These are phyloP conservation scores for Pimephales promelas DNA, from an alignment of 2,113 vertebrate species.

Conservation along the genomic window DNA sequence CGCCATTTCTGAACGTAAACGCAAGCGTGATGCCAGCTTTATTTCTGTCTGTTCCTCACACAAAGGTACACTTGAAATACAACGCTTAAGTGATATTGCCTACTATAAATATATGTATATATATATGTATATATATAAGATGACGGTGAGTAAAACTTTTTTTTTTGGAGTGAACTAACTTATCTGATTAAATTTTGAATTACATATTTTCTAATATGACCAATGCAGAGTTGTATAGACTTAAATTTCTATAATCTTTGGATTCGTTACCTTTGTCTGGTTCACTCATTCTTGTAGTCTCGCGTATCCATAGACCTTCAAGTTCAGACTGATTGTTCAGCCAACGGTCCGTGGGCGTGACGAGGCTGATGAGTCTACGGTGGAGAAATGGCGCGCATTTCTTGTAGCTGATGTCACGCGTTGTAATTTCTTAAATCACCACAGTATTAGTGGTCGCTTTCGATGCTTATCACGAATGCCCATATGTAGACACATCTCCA, in stretches of 20 bases:
- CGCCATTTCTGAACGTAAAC: not conserved
- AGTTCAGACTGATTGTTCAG: no score
- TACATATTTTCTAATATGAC: not conserved
- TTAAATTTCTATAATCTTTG: not conserved
- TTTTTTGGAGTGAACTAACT: not conserved
- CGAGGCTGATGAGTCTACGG: no score
- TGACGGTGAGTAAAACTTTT: not conserved
- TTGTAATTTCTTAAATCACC: not conserved
- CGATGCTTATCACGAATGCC: not conserved
- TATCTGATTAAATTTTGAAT: not conserved
- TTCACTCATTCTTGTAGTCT: no score
- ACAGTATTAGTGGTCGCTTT: not conserved
- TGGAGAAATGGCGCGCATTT: not conserved
- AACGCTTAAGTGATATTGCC: not conserved
- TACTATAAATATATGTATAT: no score
- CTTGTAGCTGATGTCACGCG: not conserved
- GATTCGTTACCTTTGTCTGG: not conserved
- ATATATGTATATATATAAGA: no score
- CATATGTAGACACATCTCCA: not conserved
- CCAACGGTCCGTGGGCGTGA: no score
- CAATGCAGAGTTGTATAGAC: not conserved
- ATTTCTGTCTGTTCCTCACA: not conserved
- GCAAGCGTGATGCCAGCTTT: not conserved
- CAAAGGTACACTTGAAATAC: not conserved
- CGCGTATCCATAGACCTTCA: no score